Evolutionary conservation across 1,140 invertebrate genomes (phyloP), one percentile per base, ranked within the genome.

Genomic region (Ptiloglossa arizonensis): DNA sequence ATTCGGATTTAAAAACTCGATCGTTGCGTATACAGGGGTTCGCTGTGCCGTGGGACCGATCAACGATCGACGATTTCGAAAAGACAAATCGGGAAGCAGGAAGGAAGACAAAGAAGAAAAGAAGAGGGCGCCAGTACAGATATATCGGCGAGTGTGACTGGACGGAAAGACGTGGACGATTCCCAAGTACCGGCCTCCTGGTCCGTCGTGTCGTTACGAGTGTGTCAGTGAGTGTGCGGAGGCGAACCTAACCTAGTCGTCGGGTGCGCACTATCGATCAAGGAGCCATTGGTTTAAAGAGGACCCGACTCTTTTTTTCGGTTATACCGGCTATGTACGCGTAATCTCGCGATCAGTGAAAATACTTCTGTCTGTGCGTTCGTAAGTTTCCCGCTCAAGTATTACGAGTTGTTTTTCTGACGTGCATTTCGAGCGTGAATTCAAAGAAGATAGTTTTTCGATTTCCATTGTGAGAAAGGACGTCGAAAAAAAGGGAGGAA

Each of bases 221-320:
- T 86, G 81, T 84, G 80, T 88, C 87, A 90, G 89, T 88, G 89
- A 89, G 85, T 83, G 79, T 80, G 70, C 67, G 76, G 81, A 83
- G 83, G 85, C 62, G 79, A 87, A 86, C 79, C 83, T 80, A 89
- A 87, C 83, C 77, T 87, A 85, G 71, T 76, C 77, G 67, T 46
- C 41, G 48, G 29, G 54, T 52, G 27, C 67, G 83, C 44, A 63
- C 78, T 74, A 82, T 82, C 81, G 67, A 82, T 70, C 72, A 75
- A 82, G 52, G 60, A 80, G 68, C 66, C 66, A 76, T 77, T 27
- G 35, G 46, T 71, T 75, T 62, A 2, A 54, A 52, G 27, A 71
- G 35, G 38, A 54, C 35, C 52, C 9, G 52, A 48, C 13, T 62
- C 2, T 62, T 38, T 44, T 50, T 52, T 59, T 22, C 17, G 5